Base-by-base conservation (phyloP, 1,140 invertebrate species). In the Anadara kagoshimensis region DNA sequence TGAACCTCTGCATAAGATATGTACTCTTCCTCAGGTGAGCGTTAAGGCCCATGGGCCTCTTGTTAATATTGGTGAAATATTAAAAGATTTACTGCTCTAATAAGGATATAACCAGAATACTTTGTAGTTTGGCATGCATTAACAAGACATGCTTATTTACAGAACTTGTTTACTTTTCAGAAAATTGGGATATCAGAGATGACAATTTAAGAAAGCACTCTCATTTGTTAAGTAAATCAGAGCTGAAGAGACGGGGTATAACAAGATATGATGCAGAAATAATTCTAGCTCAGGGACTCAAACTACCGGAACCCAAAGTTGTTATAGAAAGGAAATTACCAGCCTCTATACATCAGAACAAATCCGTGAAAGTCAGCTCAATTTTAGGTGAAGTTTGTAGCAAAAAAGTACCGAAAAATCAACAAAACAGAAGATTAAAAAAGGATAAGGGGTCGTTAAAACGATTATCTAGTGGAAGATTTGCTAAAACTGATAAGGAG, bases 181-280 rank as follows among this genome's bases (percentile, higher is more conserved):
- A 88, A 81, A 85, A 83, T 41, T 89, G 87, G 86, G 82, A 87
- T 69, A 79, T 78, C 26, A 67, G 85, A 69, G 81, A 83, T 69
- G 85, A 79, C 26, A 88, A 87, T 61, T 64, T 88, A 49, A 80
- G 84, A 61, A 85, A 85, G 65, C 81, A 84, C 29, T 81, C 84
- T 11, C 82, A 87, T 69, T 78, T 89, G n/a, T 71, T 88, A 62
- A 88, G 77, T 53, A 67, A 77, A 62, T 79, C 83, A 47, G 89
- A 90, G 65, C 75, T 90, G 47, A 87, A 87, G 63, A 79, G 76
- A 57, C 75, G 87, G 85, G 95, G 95, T 20, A 92, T 96, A 72
- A 97, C 95, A 18, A 72, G 88, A 20, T 97, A 97, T 87, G 95
- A 97, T 91, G 95, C 95, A 1, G 95, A 97, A 87, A 90, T 97